Evolutionary conservation across 53 echinoderm and acorn worm species (phyloP).

Genomic region (Luidia sarsii): DNA sequence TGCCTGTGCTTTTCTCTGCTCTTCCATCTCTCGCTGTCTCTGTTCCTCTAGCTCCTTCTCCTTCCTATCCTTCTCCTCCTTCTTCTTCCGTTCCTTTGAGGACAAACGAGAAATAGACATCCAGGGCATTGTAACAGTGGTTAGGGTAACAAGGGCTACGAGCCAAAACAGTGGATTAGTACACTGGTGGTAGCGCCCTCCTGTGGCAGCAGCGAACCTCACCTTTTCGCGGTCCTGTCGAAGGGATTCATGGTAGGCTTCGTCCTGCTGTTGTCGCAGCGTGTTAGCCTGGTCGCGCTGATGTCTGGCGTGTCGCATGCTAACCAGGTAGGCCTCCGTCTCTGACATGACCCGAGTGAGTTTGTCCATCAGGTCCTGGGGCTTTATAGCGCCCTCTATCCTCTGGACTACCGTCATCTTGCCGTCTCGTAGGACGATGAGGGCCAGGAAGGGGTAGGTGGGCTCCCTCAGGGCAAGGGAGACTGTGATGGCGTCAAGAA

Average conservation of each 20-base stretch:
- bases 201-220: background rate
- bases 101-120: too few relatives aligned
- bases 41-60: constrained; percentile 65
- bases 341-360: constrained; percentile 76
- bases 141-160: too few relatives aligned
- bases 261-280: constrained; percentile 89
- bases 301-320: constrained; percentile 78
- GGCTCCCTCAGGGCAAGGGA: constrained; percentile 81
- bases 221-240: constrained; percentile 93
- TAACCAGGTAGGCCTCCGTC: constrained; percentile 78
- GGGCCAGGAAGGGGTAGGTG: constrained; percentile 91
- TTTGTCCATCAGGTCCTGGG: constrained; percentile 69
- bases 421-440: constrained; percentile 85
- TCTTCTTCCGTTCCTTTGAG: constrained; percentile 27
- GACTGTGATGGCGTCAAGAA: too few relatives aligned
- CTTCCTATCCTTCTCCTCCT: constrained; percentile 46
- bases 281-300: constrained; percentile 68
- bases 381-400: constrained; percentile 85
- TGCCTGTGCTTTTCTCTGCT: constrained; percentile 60
- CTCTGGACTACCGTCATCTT: constrained; percentile 94
- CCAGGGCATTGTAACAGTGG: too few relatives aligned
- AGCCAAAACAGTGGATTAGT: too few relatives aligned
- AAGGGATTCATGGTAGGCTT: constrained; percentile 82
- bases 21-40: constrained; percentile 51
- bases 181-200: too few relatives aligned